Base-by-base conservation (phyloP, 2,797 vertebrate genomes). In the Cynodonichthys magdalenae region DNA sequence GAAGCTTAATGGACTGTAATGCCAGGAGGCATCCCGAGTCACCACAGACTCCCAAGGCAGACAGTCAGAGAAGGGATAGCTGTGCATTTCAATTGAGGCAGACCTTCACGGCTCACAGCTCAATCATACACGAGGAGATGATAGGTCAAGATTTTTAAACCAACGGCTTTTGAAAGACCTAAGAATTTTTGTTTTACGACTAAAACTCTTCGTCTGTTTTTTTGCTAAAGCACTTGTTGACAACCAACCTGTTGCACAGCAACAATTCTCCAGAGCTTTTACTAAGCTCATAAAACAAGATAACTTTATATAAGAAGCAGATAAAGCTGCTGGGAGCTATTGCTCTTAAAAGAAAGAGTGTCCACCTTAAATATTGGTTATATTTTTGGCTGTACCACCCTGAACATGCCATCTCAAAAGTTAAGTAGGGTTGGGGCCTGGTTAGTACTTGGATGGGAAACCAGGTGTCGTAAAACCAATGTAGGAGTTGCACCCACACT, bases 51-150 rank as follows among this genome's bases (percentile, higher is more conserved):
- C 76, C 66, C 20, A 57, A 70, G 71, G 59, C 75, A 77, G 55
- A 55, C 53, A 66, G 69, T 63, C 76, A 73, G 59, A 11, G 3
- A 49, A 74, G 69, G 24, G 67, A 71, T 55, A 70, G 68, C 75
- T 73, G 58, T 80, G 80, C 71, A 89, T 91, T 90, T 83, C 77
- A 83, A 75, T 77, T 52, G 57, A 81, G 72, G 80, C 45, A 42
- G 73, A 77, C 78, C 61, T 79, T 85, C 77, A 81, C 44, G 42
- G 69, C 75, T 86, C 72, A 72, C 6, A 31, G 75, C 53, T 71
- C 66, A 69, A 67, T 75, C 63, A 47, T 57, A 73, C 51, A 63
- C 63, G 15, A 74, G 59, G 46, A 31, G 48, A 72, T 63, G 67
- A 64, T 65, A 54, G 59, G 44, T 66, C 59, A 52, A 69, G 69